Conservation (phyloP, 2,113 vertebrate genomes). For the Sitta europaea region DNA sequence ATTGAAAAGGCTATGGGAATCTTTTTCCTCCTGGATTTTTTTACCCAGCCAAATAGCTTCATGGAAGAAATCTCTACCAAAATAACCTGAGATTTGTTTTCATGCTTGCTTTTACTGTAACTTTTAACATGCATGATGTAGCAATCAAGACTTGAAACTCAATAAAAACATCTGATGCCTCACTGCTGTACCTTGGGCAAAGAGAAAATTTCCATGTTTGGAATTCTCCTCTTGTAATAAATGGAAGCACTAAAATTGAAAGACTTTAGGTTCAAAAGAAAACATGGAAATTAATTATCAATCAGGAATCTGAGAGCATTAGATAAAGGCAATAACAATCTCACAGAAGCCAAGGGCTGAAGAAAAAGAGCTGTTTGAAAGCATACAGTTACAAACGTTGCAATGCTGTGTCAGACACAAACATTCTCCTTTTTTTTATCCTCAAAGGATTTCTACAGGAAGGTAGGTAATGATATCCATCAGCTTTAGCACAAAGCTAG, state of each 20-base stretch:
- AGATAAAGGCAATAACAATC: not conserved
- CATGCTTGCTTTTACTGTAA: not conserved
- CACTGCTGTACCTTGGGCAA: not conserved
- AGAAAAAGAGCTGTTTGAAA: not conserved
- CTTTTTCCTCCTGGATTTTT: not conserved
- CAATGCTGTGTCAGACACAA: not conserved
- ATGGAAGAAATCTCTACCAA: not conserved
- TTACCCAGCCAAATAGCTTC: not conserved
- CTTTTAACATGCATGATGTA: not conserved
- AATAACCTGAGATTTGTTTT: not conserved
- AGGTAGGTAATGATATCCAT: not conserved
- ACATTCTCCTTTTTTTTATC: not conserved
- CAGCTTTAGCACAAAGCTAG: not conserved
- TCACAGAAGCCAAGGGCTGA: not conserved
- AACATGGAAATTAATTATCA: not conserved
- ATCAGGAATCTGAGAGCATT: not conserved
- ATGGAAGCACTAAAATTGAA: not conserved
- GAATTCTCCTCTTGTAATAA: not conserved
- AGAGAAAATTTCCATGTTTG: not conserved
- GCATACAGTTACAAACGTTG: not conserved
- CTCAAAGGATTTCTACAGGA: not conserved
- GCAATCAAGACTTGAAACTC: not conserved
- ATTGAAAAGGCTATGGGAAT: not conserved
- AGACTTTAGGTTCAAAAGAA: not conserved
- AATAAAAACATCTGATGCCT: not conserved